Conservation (phyloP, 2,113 vertebrate species). For the Tretioscincus oriximinensis region DNA sequence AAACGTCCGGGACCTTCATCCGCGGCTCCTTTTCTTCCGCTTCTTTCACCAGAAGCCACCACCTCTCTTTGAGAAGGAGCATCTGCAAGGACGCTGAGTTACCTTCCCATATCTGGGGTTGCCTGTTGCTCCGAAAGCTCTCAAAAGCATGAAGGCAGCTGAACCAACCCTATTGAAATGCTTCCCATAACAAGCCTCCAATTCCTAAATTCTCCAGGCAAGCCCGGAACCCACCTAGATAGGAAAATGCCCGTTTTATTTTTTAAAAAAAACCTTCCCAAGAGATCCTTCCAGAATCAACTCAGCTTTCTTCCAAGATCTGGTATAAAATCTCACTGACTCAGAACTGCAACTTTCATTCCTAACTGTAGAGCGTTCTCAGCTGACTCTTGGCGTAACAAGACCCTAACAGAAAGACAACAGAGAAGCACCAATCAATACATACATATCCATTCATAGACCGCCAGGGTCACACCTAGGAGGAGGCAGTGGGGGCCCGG, state of each 20-base stretch:
- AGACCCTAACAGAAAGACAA: too few species aligned
- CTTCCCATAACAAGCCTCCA: too few species aligned
- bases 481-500: too few species aligned
- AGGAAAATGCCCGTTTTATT: background rate
- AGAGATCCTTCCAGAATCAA: background rate
- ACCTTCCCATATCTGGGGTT: background rate
- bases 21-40: slow-evolving; percentile 80
- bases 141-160: background rate
- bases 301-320: background rate
- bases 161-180: background rate
- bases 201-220: background rate
- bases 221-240: background rate
- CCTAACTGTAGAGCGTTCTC: background rate
- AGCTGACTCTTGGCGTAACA: background rate
- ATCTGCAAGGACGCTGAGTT: slow-evolving; percentile 70
- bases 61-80: slow-evolving; percentile 95
- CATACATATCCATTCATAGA: too few species aligned
- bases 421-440: too few species aligned
- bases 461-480: too few species aligned
- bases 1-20: slow-evolving; percentile 81
- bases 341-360: background rate
- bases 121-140: too few species aligned
- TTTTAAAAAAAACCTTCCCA: background rate
- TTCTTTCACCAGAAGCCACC: slow-evolving; percentile 88
- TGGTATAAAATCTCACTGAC: background rate